phyloP scores from a whole-genome alignment of 2,113 vertebrate genomes.

The Nesospiza acunhae region DNA sequence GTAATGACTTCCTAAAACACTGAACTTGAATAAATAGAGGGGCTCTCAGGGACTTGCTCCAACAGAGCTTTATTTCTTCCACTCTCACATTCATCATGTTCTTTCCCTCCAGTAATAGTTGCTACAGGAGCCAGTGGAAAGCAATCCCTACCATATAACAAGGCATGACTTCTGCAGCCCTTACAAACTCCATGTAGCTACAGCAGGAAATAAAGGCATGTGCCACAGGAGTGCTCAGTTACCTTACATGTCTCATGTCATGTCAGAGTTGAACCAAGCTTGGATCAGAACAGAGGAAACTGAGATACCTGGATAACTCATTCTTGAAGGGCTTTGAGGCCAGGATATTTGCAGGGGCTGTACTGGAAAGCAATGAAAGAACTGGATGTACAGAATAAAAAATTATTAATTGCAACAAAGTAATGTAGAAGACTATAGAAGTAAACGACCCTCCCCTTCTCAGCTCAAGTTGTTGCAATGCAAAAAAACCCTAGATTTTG shows the following conservation, averaged over 20 bases:
- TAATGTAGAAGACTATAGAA: neutral
- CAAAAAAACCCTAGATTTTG: neutral
- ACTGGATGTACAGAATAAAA: neutral
- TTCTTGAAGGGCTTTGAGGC: neutral
- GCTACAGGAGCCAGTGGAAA: neutral
- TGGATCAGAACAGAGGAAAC: neutral
- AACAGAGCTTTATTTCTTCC: slow-evolving; percentile 33
- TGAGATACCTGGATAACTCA: neutral
- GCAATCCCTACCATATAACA: neutral
- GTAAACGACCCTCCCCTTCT: neutral
- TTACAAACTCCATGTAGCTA: neutral
- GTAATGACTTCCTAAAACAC: slow-evolving; percentile 51
- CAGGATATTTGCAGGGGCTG: neutral
- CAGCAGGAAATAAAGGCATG: neutral
- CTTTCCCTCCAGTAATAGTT: neutral
- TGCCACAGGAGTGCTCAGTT: neutral
- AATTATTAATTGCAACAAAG: neutral
- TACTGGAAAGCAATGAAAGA: neutral
- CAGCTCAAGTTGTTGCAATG: neutral
- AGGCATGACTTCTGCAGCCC: neutral
- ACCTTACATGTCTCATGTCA: neutral
- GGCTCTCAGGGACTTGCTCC: neutral
- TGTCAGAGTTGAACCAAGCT: neutral
- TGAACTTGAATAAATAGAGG: slow-evolving; percentile 12
- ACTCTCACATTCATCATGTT: neutral